Evolutionary conservation across 2,888 invertebrate genomes (phyloP).

Genomic region (Sepiola atlantica): DNA sequence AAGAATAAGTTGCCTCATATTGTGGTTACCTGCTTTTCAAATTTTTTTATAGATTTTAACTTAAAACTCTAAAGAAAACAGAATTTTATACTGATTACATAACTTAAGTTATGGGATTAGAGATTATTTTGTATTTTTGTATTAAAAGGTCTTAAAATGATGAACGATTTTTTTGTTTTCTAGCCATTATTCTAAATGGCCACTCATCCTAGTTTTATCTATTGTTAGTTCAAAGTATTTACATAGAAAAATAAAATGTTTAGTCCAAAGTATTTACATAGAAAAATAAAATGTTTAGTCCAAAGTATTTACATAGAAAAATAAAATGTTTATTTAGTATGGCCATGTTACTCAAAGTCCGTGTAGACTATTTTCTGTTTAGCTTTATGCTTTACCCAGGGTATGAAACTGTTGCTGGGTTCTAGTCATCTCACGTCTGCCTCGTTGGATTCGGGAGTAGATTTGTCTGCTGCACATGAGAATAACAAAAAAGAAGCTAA

Average conservation of each 20-base stretch:
- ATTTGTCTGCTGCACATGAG: background rate
- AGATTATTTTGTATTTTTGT: too few relatives aligned
- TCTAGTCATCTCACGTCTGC: background rate
- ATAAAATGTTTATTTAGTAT: background rate
- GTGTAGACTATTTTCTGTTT: background rate
- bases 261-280: background rate
- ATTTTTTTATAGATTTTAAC: background rate
- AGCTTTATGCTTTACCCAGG: background rate
- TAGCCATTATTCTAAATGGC: conserved; percentile 2
- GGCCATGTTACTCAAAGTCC: background rate
- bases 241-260: background rate
- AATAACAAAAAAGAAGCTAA: background rate
- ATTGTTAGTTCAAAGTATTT: background rate
- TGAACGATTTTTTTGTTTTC: background rate
- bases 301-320: background rate
- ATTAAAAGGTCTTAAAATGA: too few relatives aligned
- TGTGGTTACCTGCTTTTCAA: background rate
- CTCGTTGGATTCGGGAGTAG: background rate
- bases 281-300: background rate
- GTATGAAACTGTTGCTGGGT: conserved; percentile 16
- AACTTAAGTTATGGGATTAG: too few relatives aligned
- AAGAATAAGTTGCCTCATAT: background rate
- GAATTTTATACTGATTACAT: background rate
- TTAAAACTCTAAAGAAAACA: background rate
- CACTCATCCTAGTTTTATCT: background rate